Evolutionary conservation across 1,140 invertebrate species (phyloP), one percentile per base, ranked within the genome.

Genomic region (Helicoverpa zea): DNA sequence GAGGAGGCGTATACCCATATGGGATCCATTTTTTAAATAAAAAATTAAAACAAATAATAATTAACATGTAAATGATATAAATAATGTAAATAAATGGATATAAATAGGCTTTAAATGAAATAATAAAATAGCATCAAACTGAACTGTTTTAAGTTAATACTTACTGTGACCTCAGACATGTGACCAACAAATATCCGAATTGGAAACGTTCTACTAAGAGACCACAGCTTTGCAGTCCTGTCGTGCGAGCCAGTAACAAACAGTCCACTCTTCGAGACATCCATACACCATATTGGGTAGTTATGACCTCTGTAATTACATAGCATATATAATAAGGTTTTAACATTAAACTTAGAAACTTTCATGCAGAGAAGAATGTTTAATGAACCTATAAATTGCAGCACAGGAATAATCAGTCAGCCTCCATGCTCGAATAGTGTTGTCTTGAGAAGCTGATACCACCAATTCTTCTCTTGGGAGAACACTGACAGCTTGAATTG

Each of bases 241-340:
- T 99, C 98, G 81, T 97, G 96, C 56, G 98, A 98, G 64, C 97
- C 98, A 7, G 98, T 98, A 1, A 97, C 97, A 89, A 97, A 97
- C 66, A 96, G 94, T 75, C 96, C 96, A 86, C 97, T 96, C 81
- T 96, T 96, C 91, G 97, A 97, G 18, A 97, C 96, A 92, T 97
- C 97, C 91, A 98, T 94, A 91, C 97, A 97, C 97, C 98, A 98
- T 56, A 99, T 97, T n/a, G 98, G 97, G 89, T 98, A 97, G 85
- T 96, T 97, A 90, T 99, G 98, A 54, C 98, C 98, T 84, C 96
- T 96, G 92, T 68, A 96, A 95, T 11, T 61, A 10, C 30, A 77
- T 59, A 47, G 56, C 12, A 35, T 70, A 51, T 54, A 80, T 56
- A 43, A 61, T n/a, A 0, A 61, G 51, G 29, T 59, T 54, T 10